These are phyloP conservation scores for Atethmia centrago DNA, from an alignment of 2,888 invertebrate species.

Conservation along the genomic window DNA sequence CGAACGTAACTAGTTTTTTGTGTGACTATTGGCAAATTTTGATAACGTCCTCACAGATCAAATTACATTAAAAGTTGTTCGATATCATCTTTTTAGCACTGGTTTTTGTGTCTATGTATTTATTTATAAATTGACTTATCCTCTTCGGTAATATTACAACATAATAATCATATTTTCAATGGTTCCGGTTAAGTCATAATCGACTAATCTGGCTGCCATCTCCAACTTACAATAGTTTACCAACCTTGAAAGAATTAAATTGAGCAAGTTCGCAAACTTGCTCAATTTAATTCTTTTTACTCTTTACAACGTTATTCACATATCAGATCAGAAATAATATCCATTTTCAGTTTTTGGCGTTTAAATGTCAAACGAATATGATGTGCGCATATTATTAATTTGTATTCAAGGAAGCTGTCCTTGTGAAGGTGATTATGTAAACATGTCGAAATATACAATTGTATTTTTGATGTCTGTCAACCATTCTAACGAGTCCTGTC, in stretches of 20 bases:
- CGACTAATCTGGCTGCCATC: constrained; percentile 6
- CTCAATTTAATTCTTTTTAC: background rate
- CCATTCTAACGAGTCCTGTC: background rate
- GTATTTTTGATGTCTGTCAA: background rate
- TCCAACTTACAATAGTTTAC: background rate
- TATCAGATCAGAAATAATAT: constrained; percentile 11
- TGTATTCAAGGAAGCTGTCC: constrained; percentile 5
- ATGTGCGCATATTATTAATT: constrained; percentile 17
- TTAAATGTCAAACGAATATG: constrained; percentile 32
- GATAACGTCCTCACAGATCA: constrained; percentile 12
- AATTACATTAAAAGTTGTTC: constrained; percentile 7
- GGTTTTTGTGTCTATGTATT: constrained; percentile 8
- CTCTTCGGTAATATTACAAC: background rate
- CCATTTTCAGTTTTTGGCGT: background rate
- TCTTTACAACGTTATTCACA: background rate
- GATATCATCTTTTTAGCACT: background rate
- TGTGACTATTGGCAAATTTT: background rate
- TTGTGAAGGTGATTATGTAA: constrained; percentile 23
- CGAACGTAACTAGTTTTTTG: constrained; percentile 14
- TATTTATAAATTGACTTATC: background rate
- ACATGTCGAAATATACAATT: constrained; percentile 5
- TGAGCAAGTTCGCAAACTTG: background rate
- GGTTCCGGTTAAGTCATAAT: background rate
- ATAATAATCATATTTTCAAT: background rate
- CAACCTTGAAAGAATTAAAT: too few relatives aligned